Evolutionary conservation across 2,888 invertebrate species (phyloP).

Genomic region (Hyles lineata): DNA sequence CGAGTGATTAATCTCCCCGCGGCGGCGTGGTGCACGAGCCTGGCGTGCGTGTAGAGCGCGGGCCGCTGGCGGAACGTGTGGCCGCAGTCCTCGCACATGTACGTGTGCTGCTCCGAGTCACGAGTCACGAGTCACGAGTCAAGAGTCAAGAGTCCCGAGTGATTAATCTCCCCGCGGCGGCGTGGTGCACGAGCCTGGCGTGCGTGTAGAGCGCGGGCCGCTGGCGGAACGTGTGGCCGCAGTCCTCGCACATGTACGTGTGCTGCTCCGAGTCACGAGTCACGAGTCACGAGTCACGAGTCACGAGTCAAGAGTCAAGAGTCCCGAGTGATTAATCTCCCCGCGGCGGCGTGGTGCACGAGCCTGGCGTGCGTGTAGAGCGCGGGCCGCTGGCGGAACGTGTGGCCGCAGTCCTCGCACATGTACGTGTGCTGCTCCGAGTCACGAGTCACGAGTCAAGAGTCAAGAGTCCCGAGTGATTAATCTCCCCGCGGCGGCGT

Average conservation of each 20-base stretch:
- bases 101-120: slow-evolving; percentile 58
- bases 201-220: slow-evolving; percentile 65
- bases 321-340: slow-evolving; percentile 11
- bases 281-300: slow-evolving; percentile 26
- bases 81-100: slow-evolving; percentile 68
- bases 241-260: slow-evolving; percentile 64
- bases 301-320: no score
- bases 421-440: slow-evolving; percentile 59
- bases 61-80: slow-evolving; percentile 67
- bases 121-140: slow-evolving; percentile 45
- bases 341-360: slow-evolving; percentile 44
- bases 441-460: slow-evolving; percentile 54
- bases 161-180: slow-evolving; percentile 7
- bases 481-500: slow-evolving; percentile 8
- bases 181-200: slow-evolving; percentile 51
- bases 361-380: slow-evolving; percentile 61
- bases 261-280: slow-evolving; percentile 62
- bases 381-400: slow-evolving; percentile 65
- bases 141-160: no score
- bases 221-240: slow-evolving; percentile 69
- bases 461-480: no score
- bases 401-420: slow-evolving; percentile 68
- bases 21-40: slow-evolving; percentile 49
- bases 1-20: slow-evolving; percentile 5
- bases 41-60: slow-evolving; percentile 62